Conservation (phyloP, 2,797 vertebrate genomes). For the Chrysocyon brachyurus region DNA sequence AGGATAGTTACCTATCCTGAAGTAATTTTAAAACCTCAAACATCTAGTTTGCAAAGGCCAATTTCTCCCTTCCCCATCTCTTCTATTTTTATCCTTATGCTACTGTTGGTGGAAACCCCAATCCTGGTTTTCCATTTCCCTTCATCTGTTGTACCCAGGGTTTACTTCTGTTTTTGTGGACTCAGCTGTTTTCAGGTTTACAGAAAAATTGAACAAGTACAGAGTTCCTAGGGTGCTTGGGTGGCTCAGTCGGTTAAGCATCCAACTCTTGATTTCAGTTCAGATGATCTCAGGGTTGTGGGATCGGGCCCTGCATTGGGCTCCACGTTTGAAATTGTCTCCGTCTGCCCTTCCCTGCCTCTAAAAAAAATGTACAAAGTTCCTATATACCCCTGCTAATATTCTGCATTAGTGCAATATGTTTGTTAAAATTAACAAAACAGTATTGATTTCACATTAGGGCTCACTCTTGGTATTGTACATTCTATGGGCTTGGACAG, state of each 20-base stretch:
- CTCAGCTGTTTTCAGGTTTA: neutral
- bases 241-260: neutral
- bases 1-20: neutral
- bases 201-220: neutral
- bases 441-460: neutral
- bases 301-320: neutral
- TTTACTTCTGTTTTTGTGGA: neutral
- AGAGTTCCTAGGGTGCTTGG: neutral
- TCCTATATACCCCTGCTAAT: neutral
- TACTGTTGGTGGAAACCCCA: neutral
- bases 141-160: neutral
- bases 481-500: neutral
- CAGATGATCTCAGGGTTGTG: neutral
- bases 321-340: neutral
- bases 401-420: neutral
- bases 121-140: neutral
- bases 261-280: neutral
- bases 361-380: neutral
- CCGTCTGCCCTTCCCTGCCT: neutral
- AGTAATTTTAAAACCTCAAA: neutral
- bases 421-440: slow-evolving; percentile 31
- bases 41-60: neutral
- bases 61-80: neutral
- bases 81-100: neutral
- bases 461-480: neutral